phyloP scores from a whole-genome alignment of 2,888 invertebrate species.

The Athripsodes cinereus region DNA sequence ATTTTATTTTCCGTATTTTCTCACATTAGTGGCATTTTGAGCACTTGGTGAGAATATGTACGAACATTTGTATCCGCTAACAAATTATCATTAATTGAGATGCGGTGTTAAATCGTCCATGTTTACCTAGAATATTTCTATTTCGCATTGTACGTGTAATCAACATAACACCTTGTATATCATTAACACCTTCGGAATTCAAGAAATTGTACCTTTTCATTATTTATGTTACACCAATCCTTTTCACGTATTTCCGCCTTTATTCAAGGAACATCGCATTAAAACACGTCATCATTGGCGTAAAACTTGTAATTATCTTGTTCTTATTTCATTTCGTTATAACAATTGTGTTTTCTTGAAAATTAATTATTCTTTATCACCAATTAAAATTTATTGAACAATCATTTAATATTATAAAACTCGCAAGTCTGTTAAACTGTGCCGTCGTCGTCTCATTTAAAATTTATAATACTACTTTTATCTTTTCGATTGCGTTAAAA shows the following conservation, averaged over 20 bases:
- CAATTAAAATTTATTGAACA: neutral
- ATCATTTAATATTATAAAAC: neutral
- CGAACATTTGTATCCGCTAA: conserved; percentile 13
- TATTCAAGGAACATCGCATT: neutral
- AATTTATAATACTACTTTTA: conserved; percentile 16
- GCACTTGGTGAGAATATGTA: neutral
- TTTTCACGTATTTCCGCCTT: neutral
- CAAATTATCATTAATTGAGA: conserved; percentile 13
- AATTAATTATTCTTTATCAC: neutral
- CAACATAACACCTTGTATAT: conserved; percentile 18
- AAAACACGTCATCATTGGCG: neutral
- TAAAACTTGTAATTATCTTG: neutral
- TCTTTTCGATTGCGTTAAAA: conserved; percentile 19
- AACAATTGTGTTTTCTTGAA: neutral
- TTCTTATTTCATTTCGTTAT: neutral
- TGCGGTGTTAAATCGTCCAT: conserved; percentile 13
- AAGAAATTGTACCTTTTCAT: conserved; percentile 1
- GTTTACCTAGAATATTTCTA: conserved; percentile 19
- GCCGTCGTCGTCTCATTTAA: neutral
- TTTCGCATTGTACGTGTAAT: conserved; percentile 15
- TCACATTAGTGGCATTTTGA: no score
- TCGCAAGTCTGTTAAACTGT: neutral
- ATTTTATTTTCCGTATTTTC: no score
- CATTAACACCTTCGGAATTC: conserved; percentile 13
- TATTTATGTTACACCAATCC: neutral